Percentiles rank a stretch among this genome's conserved stretches.
Evolutionary conservation across 2,888 invertebrate genomes (phyloP).

Genomic region (Polydrusus pterygomalis): DNA sequence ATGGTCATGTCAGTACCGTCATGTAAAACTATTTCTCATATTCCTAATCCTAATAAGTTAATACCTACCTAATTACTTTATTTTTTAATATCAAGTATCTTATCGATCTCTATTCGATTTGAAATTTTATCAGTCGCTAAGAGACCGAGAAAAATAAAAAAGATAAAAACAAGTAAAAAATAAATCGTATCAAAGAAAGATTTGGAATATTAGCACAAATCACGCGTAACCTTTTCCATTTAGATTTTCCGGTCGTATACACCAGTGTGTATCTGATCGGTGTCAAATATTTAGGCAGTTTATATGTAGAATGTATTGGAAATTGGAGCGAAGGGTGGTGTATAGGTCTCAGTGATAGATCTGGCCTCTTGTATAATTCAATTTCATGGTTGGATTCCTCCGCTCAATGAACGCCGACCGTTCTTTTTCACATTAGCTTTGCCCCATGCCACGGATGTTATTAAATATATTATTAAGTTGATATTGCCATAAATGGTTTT

Average conservation of each 20-base stretch:
- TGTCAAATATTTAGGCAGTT: constrained; percentile 64
- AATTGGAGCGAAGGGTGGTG: constrained; percentile 57
- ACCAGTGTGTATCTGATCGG: constrained; percentile 61
- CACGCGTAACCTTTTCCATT: constrained; percentile 59
- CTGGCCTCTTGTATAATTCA: constrained; percentile 71
- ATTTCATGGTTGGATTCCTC: constrained; percentile 73
- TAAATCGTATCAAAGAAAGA: constrained; percentile 56
- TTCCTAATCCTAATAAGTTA: too few species aligned
- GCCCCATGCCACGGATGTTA: constrained; percentile 24
- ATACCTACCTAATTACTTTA: too few species aligned
- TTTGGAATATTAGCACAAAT: constrained; percentile 60
- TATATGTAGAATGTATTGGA: constrained; percentile 62
- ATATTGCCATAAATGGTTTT: not conserved
- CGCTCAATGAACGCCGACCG: constrained; percentile 52
- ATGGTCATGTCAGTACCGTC: too few species aligned
- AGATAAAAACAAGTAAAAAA: constrained; percentile 26
- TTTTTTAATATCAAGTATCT: not conserved
- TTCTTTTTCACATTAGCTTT: constrained; percentile 42
- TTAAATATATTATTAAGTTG: constrained; percentile 12
- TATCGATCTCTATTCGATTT: not conserved
- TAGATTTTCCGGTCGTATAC: constrained; percentile 61
- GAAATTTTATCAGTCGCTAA: constrained; percentile 3
- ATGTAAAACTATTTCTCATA: too few species aligned
- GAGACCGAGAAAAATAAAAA: constrained; percentile 6
- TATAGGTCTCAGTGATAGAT: constrained; percentile 34